phyloP scores from a whole-genome alignment of 2,113 vertebrate genomes.

The Fulica atra region DNA sequence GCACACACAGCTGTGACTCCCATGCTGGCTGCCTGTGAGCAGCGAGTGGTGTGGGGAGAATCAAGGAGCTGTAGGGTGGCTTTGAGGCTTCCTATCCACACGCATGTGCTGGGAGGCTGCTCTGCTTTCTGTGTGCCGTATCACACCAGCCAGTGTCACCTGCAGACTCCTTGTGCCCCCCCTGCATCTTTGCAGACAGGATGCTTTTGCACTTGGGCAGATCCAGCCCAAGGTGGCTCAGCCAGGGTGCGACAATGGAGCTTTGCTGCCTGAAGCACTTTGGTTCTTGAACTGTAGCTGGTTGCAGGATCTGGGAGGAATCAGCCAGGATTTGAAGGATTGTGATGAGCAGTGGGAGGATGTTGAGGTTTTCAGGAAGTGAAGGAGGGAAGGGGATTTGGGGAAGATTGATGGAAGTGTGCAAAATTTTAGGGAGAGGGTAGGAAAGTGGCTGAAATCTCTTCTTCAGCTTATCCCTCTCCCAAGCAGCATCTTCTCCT shows the following conservation, averaged over 20 bases:
- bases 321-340: background rate
- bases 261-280: background rate
- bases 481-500: background rate
- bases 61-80: fast-evolving
- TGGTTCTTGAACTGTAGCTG: background rate
- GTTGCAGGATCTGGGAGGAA: background rate
- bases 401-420: background rate
- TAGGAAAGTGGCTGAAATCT: background rate
- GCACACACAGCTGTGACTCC: background rate
- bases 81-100: background rate
- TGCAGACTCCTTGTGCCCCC: fast-evolving
- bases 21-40: background rate
- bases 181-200: background rate
- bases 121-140: background rate
- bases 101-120: background rate
- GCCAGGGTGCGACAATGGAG: background rate
- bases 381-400: background rate
- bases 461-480: background rate
- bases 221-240: background rate
- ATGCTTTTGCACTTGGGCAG: background rate
- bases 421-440: background rate
- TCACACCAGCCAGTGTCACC: background rate
- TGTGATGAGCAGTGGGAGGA: background rate
- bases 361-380: background rate
- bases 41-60: background rate